These are phyloP conservation scores for Beris chalybata DNA, from an alignment of 2,888 invertebrate species.

Conservation along the genomic window DNA sequence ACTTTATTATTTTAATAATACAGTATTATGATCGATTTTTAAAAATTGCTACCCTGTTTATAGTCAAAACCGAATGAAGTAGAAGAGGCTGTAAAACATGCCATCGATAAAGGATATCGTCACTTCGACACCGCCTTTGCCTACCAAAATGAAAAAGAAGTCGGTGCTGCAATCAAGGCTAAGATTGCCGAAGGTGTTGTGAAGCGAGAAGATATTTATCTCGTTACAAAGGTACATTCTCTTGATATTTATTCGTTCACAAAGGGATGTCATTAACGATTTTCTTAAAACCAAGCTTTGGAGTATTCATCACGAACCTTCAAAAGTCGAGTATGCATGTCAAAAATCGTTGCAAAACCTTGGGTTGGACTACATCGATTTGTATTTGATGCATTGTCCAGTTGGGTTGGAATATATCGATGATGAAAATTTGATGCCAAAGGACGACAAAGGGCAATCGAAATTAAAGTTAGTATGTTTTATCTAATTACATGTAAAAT, in stretches of 20 bases:
- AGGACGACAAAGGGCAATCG: conserved; percentile 39
- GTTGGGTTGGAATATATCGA: conserved; percentile 63
- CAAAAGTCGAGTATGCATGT: conserved; percentile 65
- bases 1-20: too few relatives aligned
- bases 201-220: conserved; percentile 55
- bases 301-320: conserved; percentile 59
- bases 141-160: conserved; percentile 58
- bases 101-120: conserved; percentile 60
- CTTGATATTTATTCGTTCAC: background rate
- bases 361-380: conserved; percentile 74
- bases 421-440: conserved; percentile 45
- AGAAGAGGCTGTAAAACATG: conserved; percentile 58
- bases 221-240: conserved; percentile 49
- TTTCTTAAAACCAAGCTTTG: conserved; percentile 45
- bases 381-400: conserved; percentile 83
- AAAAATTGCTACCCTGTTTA: background rate
- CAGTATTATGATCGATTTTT: too few relatives aligned
- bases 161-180: conserved; percentile 54
- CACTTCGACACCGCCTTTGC: conserved; percentile 61
- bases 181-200: conserved; percentile 56
- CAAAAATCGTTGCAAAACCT: conserved; percentile 65
- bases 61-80: conserved; percentile 67
- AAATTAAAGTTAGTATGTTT: background rate
- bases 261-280: background rate
- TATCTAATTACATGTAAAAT: background rate